Percentiles rank a stretch among this genome's conserved stretches.
phyloP scores from a whole-genome alignment of 2,888 invertebrate species.

The Pyralis farinalis region DNA sequence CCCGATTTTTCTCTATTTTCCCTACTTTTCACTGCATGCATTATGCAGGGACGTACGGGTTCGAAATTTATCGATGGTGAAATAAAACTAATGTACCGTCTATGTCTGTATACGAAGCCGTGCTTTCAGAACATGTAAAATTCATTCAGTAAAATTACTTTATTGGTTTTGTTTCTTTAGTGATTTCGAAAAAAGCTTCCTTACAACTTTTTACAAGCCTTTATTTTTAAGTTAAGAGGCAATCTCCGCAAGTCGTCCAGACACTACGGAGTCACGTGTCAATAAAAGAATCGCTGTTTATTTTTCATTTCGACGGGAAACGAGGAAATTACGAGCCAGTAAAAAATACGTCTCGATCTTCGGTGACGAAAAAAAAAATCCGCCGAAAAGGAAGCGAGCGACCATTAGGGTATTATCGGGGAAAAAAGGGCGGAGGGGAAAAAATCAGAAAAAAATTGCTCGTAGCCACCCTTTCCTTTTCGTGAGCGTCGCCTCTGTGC shows the following conservation, averaged over 20 bases:
- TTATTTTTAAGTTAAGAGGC: constrained; percentile 14
- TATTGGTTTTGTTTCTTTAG: constrained; percentile 2
- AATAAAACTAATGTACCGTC: constrained; percentile 54
- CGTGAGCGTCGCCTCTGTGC: constrained; percentile 62
- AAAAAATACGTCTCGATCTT: constrained; percentile 77
- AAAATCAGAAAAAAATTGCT: constrained; percentile 77
- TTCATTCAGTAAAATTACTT: constrained; percentile 15
- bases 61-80: constrained; percentile 66
- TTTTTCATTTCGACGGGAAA: constrained; percentile 67
- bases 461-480: constrained; percentile 76
- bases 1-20: constrained; percentile 61
- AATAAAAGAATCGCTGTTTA: constrained; percentile 54
- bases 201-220: constrained; percentile 1
- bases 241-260: constrained; percentile 19
- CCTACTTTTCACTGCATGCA: constrained; percentile 62
- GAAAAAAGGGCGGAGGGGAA: constrained; percentile 63
- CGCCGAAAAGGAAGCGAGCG: constrained; percentile 76
- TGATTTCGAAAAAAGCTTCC: neutral
- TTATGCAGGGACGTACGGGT: constrained; percentile 62
- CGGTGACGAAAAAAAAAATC: constrained; percentile 59
- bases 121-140: constrained; percentile 11
- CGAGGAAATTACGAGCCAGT: constrained; percentile 69
- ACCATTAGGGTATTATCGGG: constrained; percentile 81
- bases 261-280: constrained; percentile 46
- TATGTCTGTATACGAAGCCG: constrained; percentile 15